phyloP scores from a whole-genome alignment of 2,113 vertebrate genomes.

The Bubalus kerabau region DNA sequence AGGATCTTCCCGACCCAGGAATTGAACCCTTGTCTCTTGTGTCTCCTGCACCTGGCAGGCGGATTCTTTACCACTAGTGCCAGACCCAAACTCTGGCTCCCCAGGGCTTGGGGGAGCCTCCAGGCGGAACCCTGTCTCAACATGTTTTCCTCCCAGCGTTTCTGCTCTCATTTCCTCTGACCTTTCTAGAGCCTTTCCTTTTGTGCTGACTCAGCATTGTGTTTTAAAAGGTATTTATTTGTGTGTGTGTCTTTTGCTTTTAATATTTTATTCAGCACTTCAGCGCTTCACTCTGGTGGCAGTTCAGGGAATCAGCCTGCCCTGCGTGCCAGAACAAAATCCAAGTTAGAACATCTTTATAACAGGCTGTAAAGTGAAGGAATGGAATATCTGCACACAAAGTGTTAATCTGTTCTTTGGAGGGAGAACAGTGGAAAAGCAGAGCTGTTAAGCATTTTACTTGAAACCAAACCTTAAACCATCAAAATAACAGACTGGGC shows the following conservation, averaged over 20 bases:
- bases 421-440: neutral
- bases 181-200: neutral
- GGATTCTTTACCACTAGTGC: neutral
- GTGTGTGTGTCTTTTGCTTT: neutral
- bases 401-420: neutral
- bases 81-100: neutral
- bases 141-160: neutral
- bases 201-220: neutral
- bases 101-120: neutral
- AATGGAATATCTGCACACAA: accelerated
- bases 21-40: neutral
- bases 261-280: neutral
- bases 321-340: neutral
- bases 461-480: neutral
- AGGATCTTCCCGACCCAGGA: neutral
- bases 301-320: neutral
- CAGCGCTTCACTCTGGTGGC: neutral
- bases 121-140: neutral
- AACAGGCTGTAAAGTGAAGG: neutral
- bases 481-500: neutral
- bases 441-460: neutral
- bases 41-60: neutral
- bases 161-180: neutral
- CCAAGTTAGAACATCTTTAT: neutral
- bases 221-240: neutral